Evolutionary conservation across 2,888 invertebrate genomes (phyloP).

Genomic region (Drosophila longiperda): DNA sequence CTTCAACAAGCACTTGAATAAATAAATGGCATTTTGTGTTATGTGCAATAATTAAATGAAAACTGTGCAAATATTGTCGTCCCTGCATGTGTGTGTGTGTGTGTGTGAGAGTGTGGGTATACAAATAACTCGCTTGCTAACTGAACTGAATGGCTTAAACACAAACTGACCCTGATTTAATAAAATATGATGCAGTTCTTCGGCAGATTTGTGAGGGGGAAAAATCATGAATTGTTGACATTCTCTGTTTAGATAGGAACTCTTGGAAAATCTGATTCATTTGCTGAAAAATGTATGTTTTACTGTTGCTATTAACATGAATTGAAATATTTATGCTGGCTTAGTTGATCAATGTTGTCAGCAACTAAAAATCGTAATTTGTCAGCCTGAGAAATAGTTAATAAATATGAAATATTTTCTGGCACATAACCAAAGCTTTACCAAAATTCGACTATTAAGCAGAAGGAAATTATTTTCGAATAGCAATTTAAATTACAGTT

Average conservation of each 20-base stretch:
- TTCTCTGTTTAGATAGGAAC: constrained; percentile 30
- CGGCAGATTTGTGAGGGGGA: neutral
- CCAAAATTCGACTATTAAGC: too few species aligned
- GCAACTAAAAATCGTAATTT: too few species aligned
- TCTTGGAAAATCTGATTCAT: constrained; percentile 31
- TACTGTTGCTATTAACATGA: neutral
- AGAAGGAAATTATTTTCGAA: neutral
- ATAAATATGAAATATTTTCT: neutral
- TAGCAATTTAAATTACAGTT: neutral
- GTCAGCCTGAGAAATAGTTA: neutral
- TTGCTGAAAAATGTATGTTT: constrained; percentile 21
- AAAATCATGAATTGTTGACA: constrained; percentile 57
- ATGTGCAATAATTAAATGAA: constrained; percentile 77
- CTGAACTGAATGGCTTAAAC: constrained; percentile 17
- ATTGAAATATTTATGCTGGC: constrained; percentile 8
- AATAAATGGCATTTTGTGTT: constrained; percentile 77
- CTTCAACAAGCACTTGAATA: constrained; percentile 76
- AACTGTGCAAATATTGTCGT: constrained; percentile 72
- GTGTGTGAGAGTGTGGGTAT: neutral
- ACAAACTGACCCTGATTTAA: constrained; percentile 46
- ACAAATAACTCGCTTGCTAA: constrained; percentile 42
- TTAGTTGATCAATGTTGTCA: constrained; percentile 19
- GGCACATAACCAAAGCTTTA: neutral
- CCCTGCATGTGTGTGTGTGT: neutral
- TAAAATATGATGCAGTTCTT: constrained; percentile 47